Percentiles rank a stretch among this genome's conserved stretches.
Evolutionary conservation across 2,888 invertebrate genomes (phyloP).

Genomic region (Pegoplata infirma): DNA sequence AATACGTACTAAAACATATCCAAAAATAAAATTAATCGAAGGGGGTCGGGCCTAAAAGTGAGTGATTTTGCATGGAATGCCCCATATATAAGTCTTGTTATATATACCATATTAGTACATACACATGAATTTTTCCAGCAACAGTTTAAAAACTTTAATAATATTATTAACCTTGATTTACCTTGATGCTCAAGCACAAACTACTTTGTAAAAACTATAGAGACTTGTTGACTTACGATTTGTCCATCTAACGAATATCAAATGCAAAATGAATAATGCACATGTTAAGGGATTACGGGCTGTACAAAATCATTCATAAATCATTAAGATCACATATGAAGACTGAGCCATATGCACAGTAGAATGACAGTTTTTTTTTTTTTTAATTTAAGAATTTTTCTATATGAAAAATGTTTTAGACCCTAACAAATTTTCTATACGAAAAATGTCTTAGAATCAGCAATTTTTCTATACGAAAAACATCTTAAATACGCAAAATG

Average conservation of each 20-base stretch:
- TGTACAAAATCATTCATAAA: background rate
- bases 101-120: background rate
- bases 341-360: too few relatives aligned
- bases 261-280: background rate
- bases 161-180: conserved; percentile 47
- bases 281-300: background rate
- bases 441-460: too few relatives aligned
- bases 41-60: too few relatives aligned
- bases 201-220: background rate
- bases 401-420: too few relatives aligned
- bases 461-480: too few relatives aligned
- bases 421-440: too few relatives aligned
- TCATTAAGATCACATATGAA: background rate
- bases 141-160: conserved; percentile 32
- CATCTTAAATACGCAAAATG: too few relatives aligned
- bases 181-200: conserved; percentile 11
- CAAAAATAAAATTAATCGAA: too few relatives aligned
- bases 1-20: too few relatives aligned
- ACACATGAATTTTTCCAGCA: conserved; percentile 36
- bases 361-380: too few relatives aligned
- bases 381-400: too few relatives aligned
- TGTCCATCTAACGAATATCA: background rate
- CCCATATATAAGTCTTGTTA: conserved; percentile 21
- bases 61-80: too few relatives aligned
- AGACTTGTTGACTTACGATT: conserved; percentile 46